Conservation (phyloP, 2,113 vertebrate genomes). For the Calidris pygmaea region DNA sequence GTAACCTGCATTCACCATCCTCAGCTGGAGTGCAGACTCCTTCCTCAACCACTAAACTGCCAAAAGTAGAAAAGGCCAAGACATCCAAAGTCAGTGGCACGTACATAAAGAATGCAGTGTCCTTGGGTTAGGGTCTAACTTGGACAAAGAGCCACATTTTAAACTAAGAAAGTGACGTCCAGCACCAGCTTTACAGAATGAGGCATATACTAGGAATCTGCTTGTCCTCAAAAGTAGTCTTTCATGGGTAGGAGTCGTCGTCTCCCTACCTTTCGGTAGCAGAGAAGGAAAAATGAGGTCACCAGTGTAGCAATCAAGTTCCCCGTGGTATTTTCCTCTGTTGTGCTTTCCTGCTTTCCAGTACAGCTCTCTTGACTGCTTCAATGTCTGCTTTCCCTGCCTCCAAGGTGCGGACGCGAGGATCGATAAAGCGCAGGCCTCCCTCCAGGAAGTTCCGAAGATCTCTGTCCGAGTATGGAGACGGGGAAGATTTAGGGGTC, state of each 20-base stretch:
- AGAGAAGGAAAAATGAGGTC: background rate
- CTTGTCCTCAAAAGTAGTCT: background rate
- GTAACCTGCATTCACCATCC: background rate
- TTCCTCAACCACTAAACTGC: background rate
- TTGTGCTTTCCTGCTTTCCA: background rate
- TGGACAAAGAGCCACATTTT: background rate
- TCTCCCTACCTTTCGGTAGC: background rate
- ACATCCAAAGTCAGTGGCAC: background rate
- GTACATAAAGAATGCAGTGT: background rate
- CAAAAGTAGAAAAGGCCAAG: background rate
- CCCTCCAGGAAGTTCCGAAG: constrained; percentile 78
- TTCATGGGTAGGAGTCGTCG: background rate
- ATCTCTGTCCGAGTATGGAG: constrained; percentile 73
- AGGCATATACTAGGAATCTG: background rate
- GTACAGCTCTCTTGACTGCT: background rate
- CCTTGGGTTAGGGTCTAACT: background rate
- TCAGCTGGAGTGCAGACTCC: background rate
- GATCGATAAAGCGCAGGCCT: constrained; percentile 78
- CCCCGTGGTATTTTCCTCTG: background rate
- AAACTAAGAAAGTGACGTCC: background rate
- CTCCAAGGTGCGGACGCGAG: constrained; percentile 74
- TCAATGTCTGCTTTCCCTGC: background rate
- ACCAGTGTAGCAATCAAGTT: background rate
- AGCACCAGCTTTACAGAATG: background rate
- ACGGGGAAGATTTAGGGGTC: constrained; percentile 26